A percentile compares a stretch with the other conserved stretches of the same genome.
Conservation (phyloP, 2,113 vertebrate genomes). For the Trichomycterus rosablanca region DNA sequence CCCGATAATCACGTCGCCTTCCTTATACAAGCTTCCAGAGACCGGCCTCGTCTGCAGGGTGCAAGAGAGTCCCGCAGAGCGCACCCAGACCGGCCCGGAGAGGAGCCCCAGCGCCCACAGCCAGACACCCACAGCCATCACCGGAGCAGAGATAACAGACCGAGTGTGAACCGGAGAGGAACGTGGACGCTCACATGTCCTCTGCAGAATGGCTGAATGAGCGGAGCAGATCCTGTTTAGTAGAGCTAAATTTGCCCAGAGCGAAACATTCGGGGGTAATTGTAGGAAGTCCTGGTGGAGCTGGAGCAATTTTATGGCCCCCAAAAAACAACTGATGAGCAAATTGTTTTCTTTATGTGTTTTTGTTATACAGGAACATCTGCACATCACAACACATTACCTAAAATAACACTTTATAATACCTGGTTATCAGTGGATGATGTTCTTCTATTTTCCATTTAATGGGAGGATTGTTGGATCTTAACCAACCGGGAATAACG, state of each 20-base stretch:
- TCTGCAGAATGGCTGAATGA: constrained; percentile 17
- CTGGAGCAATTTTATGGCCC: constrained; percentile 15
- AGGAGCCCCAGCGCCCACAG: constrained; percentile 39
- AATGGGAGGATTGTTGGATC: background rate
- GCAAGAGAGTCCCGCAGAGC: constrained; percentile 37
- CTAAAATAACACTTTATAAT: too few species aligned
- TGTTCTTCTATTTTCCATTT: background rate
- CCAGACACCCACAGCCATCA: constrained; percentile 30
- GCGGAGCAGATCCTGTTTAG: constrained; percentile 35
- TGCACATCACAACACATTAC: too few species aligned
- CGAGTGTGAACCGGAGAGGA: background rate
- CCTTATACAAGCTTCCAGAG: constrained; percentile 49
- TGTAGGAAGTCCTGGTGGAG: constrained; percentile 32
- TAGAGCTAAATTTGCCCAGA: constrained; percentile 41
- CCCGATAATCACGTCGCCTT: constrained; percentile 51
- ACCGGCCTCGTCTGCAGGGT: constrained; percentile 43
- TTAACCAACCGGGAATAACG: constrained; percentile 10
- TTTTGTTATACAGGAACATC: too few species aligned
- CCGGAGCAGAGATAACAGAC: background rate
- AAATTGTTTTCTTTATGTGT: too few species aligned
- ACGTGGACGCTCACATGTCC: constrained; percentile 12
- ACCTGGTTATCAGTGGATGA: background rate
- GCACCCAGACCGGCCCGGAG: constrained; percentile 8
- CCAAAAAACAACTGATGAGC: too few species aligned
- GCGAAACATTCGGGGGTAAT: constrained; percentile 34